Conservation (phyloP, 2,888 invertebrate species). For the Odontocerum albicorne region DNA sequence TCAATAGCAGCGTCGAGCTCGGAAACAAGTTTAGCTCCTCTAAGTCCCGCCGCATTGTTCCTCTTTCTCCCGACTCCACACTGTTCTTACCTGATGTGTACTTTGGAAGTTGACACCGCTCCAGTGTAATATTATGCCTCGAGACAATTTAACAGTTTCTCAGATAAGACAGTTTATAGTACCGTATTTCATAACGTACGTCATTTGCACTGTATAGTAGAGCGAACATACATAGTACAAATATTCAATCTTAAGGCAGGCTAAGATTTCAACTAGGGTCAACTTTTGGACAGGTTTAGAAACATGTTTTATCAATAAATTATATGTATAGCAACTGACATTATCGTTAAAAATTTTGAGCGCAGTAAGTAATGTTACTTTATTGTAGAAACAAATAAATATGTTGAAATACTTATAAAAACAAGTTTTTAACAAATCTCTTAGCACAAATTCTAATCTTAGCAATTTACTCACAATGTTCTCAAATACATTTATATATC, state of each 20-base stretch:
- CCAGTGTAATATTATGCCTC: no score
- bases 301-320: no score
- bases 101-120: background rate
- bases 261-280: no score
- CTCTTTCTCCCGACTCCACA: background rate
- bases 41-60: constrained; percentile 20
- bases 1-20: constrained; percentile 29
- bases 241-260: no score
- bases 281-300: no score
- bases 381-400: background rate
- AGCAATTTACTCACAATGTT: no score
- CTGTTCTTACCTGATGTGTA: background rate
- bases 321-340: no score
- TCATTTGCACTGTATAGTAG: no score
- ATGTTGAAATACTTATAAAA: background rate
- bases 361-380: background rate
- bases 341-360: constrained; percentile 1
- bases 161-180: background rate
- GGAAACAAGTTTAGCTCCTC: constrained; percentile 21
- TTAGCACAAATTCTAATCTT: no score
- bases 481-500: no score
- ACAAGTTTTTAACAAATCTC: constrained; percentile 1
- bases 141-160: no score
- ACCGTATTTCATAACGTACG: background rate
- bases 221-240: no score